A percentile compares a stretch with the other conserved stretches of the same genome.
These are phyloP conservation scores for Nettapus auritus DNA, from an alignment of 2,113 vertebrate species.

Conservation along the genomic window DNA sequence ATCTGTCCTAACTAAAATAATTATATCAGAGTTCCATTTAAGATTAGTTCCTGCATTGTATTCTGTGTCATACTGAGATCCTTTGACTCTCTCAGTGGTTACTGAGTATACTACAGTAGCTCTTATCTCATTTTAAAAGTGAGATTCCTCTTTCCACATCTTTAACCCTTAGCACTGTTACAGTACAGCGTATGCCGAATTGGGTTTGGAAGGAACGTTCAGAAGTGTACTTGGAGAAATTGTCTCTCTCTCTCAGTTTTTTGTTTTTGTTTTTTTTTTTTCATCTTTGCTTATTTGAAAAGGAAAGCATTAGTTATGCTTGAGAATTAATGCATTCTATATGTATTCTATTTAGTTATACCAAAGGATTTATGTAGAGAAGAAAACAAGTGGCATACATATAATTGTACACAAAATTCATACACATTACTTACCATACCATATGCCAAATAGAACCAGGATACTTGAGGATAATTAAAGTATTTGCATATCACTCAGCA, in stretches of 20 bases:
- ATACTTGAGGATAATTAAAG: neutral
- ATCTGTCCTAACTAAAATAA: neutral
- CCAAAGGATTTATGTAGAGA: neutral
- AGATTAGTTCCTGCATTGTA: neutral
- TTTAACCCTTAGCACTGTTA: neutral
- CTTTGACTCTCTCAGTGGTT: neutral
- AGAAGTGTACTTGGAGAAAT: neutral
- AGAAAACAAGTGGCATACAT: neutral
- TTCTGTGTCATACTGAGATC: neutral
- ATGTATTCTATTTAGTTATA: neutral
- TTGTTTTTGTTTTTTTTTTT: rapidly evolving
- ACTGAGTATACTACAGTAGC: neutral
- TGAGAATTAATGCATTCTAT: neutral
- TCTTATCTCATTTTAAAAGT: neutral
- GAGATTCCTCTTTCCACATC: neutral
- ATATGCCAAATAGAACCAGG: neutral
- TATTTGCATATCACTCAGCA: neutral
- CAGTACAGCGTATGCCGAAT: neutral
- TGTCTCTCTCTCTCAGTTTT: neutral
- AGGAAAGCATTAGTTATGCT: neutral
- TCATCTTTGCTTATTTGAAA: neutral
- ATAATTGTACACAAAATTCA: neutral
- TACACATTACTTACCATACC: neutral
- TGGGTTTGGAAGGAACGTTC: neutral
- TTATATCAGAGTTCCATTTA: neutral